Evolutionary conservation across 2,888 invertebrate genomes (phyloP), one percentile per base, ranked within the genome.

Genomic region (Thymelicus lineola): DNA sequence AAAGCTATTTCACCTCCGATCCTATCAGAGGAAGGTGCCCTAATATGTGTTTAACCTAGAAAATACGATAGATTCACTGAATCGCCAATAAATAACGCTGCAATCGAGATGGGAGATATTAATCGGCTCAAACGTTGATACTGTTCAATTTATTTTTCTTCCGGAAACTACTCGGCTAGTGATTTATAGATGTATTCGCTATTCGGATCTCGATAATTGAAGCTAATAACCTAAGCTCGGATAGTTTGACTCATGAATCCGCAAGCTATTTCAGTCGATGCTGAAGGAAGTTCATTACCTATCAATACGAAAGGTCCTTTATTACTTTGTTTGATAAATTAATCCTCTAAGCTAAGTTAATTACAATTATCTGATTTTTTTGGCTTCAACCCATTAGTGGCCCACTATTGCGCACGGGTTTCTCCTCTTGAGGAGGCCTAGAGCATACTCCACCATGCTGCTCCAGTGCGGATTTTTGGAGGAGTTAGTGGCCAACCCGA

Each of bases 71-170:
- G 55, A 57, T 55, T 62, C 45, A 53, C 45, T 15, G 66, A 53
- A 60, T 60, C 59, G 57, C 38, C 60, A 66, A 67, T 67, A 67
- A 61, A 67, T 67, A 28, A 67, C 53, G 42, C 15, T 55, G 12
- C 53, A 60, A 67, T 67, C 66, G 60, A 45, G 60, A 66, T 50
- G 38, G 17, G 60, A 60, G 59, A 66, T 66, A 60, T 50, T 17
- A 67, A 67, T 61, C 60, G 61, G 67, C 60, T 67, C 67, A 67
- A 55, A 67, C 67, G 66, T 50, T 67, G 53, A 67, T 50, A 67
- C 42, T 20, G 53, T 60, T 66, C 36, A 48, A 60, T 53, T 55
- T 61, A 61, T 67, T 67, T 67, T 67, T 67, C 67, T 55, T 55
- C 60, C 67, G 67, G 53, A 50, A 38, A 61, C 67, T 45, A 20